phyloP scores from a whole-genome alignment of 2,113 vertebrate genomes.

The Charadrius vociferus region DNA sequence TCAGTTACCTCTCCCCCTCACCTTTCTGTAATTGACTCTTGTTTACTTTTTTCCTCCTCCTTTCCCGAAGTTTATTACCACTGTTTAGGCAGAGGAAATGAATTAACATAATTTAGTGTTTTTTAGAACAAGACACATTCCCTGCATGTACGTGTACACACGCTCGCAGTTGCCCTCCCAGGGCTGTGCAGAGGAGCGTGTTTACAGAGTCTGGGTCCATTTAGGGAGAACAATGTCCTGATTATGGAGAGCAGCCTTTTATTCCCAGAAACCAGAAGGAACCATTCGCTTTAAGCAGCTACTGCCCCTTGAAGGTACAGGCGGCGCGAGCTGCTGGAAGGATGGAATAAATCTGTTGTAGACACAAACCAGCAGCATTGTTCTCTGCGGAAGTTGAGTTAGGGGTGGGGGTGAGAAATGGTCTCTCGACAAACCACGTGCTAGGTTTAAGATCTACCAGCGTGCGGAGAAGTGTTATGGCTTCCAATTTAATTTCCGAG shows the following conservation, averaged over 20 bases:
- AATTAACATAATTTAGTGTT: constrained; percentile 87
- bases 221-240: constrained; percentile 76
- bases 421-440: neutral
- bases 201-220: constrained; percentile 77
- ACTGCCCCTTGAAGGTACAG: constrained; percentile 27
- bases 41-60: constrained; percentile 69
- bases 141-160: neutral
- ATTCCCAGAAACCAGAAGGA: constrained; percentile 50
- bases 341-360: constrained; percentile 12
- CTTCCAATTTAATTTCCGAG: constrained; percentile 1
- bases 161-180: neutral
- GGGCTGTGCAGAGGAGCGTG: neutral
- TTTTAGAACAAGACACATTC: constrained; percentile 77
- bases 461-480: neutral
- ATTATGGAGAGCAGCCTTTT: constrained; percentile 72
- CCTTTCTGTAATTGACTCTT: constrained; percentile 56
- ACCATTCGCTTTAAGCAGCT: constrained; percentile 6
- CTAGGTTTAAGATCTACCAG: neutral
- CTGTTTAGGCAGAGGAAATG: constrained; percentile 84
- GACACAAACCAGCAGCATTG: constrained; percentile 27
- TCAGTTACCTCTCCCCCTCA: constrained; percentile 45
- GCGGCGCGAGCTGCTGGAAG: neutral
- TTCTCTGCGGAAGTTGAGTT: constrained; percentile 42
- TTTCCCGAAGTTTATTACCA: constrained; percentile 77
- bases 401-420: neutral